Evolutionary conservation across 1,140 invertebrate genomes (phyloP).

Genomic region (Acromyrmex heyeri): DNA sequence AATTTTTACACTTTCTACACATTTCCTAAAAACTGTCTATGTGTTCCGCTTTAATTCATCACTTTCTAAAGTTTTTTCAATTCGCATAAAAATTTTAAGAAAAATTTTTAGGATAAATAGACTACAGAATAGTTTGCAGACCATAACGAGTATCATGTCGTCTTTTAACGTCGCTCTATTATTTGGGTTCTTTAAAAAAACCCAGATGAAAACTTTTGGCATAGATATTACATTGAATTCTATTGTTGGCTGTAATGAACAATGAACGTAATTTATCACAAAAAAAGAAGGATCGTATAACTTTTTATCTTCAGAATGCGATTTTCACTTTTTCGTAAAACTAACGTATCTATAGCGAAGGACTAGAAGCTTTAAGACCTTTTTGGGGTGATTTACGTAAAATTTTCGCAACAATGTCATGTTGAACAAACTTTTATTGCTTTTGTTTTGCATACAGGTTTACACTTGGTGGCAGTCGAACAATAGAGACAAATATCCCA

Average conservation of each 20-base stretch:
- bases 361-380: neutral
- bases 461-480: conserved; percentile 84
- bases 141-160: no score
- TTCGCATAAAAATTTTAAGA: no score
- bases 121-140: no score
- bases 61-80: no score
- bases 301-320: neutral
- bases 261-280: neutral
- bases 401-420: neutral
- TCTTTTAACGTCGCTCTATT: no score
- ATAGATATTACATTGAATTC: neutral
- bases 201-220: neutral
- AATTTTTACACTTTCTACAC: no score
- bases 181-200: no score
- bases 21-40: neutral
- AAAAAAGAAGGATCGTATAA: neutral
- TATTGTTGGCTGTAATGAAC: neutral
- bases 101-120: no score
- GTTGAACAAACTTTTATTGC: neutral
- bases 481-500: conserved; percentile 80
- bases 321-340: neutral
- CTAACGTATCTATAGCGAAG: neutral
- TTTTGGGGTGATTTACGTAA: neutral
- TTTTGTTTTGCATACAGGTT: conserved; percentile 68
- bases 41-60: neutral